Percentiles rank a stretch among this genome's conserved stretches.
phyloP scores from a whole-genome alignment of 2,888 invertebrate genomes.

The Caenorhabditis virilis region DNA sequence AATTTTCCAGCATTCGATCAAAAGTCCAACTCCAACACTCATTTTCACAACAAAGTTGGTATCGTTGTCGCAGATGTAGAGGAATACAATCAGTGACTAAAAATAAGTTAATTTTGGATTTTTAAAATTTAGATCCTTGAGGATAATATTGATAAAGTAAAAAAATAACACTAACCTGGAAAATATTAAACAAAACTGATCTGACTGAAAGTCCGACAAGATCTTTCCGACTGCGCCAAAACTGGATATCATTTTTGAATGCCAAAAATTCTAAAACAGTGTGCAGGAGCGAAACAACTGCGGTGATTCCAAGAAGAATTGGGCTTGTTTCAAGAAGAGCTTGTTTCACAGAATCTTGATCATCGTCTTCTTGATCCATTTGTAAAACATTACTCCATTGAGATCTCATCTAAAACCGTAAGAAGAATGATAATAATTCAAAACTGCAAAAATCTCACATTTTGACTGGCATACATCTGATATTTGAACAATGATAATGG shows the following conservation, averaged over 20 bases:
- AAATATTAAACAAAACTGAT: slow-evolving; percentile 96
- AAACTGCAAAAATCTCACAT: slow-evolving; percentile 72
- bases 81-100: slow-evolving; percentile 89
- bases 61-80: slow-evolving; percentile 97
- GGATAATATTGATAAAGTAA: no score
- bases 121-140: background rate
- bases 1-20: slow-evolving; percentile 98
- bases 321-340: slow-evolving; percentile 95
- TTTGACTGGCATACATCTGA: slow-evolving; percentile 96
- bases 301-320: slow-evolving; percentile 84
- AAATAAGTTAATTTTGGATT: slow-evolving; percentile 9
- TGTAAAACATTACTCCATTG: slow-evolving; percentile 66
- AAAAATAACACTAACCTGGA: slow-evolving; percentile 71
- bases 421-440: background rate
- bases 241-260: slow-evolving; percentile 99
- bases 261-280: slow-evolving; percentile 96
- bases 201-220: slow-evolving; percentile 89
- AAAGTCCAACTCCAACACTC: slow-evolving; percentile 89
- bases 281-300: slow-evolving; percentile 89
- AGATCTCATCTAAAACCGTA: slow-evolving; percentile 51
- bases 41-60: slow-evolving; percentile 91
- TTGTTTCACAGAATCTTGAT: slow-evolving; percentile 79
- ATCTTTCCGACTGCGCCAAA: slow-evolving; percentile 96
- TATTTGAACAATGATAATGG: slow-evolving; percentile 94
- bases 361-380: slow-evolving; percentile 72